Conservation (phyloP, 2,113 vertebrate genomes). For the Pelecanoides urinatrix region DNA sequence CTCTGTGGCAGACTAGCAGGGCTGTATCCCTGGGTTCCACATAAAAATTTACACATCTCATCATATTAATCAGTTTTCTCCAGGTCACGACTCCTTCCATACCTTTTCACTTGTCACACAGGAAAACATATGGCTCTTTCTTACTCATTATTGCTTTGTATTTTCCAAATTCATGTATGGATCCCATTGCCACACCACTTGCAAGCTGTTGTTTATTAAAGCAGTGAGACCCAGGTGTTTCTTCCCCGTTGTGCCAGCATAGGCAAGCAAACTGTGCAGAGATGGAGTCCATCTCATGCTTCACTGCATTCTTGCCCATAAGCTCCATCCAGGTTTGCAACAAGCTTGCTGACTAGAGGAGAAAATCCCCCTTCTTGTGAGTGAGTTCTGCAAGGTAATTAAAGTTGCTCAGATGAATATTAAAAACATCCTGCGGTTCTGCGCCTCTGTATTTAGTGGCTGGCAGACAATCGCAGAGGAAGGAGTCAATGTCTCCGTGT, state of each 20-base stretch:
- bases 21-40: not conserved
- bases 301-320: not conserved
- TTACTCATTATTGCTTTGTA: conserved; percentile 13
- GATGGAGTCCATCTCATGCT: not conserved
- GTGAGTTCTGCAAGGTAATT: not conserved
- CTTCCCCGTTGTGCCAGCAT: not conserved
- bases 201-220: conserved; percentile 42
- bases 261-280: not conserved
- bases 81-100: not conserved
- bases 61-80: conserved; percentile 2
- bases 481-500: not conserved
- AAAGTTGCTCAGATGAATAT: not conserved
- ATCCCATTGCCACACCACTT: not conserved
- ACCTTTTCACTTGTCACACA: not conserved
- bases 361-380: not conserved
- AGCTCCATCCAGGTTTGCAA: not conserved
- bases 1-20: not conserved
- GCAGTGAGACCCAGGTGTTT: conserved; percentile 9
- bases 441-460: not conserved
- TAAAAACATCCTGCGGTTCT: not conserved
- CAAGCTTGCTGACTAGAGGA: not conserved
- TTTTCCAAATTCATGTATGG: not conserved
- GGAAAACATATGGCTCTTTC: conserved; percentile 20
- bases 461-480: not conserved
- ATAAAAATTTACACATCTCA: not conserved